Evolutionary conservation across 2,113 vertebrate genomes (phyloP).

Genomic region (Apteryx mantelli): DNA sequence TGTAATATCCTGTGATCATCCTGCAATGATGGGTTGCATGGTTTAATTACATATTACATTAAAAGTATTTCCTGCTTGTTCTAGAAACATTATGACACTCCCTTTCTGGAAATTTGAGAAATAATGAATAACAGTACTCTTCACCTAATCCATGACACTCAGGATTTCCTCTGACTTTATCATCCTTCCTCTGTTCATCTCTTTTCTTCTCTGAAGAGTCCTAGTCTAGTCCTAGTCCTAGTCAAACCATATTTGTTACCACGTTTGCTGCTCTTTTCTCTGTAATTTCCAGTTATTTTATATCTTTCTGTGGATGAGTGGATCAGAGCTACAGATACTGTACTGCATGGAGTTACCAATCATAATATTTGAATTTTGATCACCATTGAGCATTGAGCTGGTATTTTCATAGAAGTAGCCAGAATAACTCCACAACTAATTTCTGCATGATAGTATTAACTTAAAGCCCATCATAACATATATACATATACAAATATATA

Average conservation of each 20-base stretch:
- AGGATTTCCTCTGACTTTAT: not conserved
- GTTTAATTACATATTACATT: not conserved
- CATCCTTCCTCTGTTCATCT: not conserved
- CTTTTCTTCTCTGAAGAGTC: not conserved
- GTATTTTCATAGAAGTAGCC: not conserved
- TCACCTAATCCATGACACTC: not conserved
- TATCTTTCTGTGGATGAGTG: not conserved
- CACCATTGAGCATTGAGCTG: not conserved
- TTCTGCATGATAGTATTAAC: not conserved
- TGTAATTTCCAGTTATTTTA: not conserved
- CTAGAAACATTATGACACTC: not conserved
- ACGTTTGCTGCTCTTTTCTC: not conserved
- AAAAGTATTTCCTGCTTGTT: not conserved
- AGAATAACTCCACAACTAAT: not conserved
- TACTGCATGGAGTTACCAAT: not conserved
- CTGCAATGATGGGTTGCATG: not conserved
- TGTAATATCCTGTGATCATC: not conserved
- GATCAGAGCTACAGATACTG: not conserved
- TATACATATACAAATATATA: not conserved
- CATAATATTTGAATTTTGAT: not conserved
- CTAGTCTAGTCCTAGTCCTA: not conserved
- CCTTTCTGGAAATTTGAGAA: not conserved
- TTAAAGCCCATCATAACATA: not conserved
- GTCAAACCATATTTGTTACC: not conserved
- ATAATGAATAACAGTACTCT: not conserved